Conservation (phyloP, 2,797 vertebrate genomes). For the Galaxias olidus region DNA sequence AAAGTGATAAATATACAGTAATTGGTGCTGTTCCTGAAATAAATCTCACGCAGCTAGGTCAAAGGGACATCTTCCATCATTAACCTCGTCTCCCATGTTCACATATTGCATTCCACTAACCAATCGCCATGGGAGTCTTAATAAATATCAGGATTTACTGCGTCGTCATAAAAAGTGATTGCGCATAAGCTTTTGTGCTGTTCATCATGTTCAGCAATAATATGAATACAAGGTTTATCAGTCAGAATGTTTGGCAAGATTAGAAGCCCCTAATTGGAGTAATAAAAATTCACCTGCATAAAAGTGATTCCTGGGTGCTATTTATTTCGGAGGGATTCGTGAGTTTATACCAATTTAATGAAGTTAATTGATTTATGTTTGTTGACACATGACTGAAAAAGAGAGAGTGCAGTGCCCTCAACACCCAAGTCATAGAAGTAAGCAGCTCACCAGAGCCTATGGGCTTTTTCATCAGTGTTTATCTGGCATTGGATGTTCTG, state of each 20-base stretch:
- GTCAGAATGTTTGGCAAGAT: slow-evolving; percentile 11
- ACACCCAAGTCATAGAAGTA: no score
- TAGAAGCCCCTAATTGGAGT: slow-evolving; percentile 37
- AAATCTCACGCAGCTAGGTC: background rate
- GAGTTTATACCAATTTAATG: background rate
- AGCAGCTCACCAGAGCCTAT: slow-evolving; percentile 72
- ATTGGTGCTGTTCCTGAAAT: no score
- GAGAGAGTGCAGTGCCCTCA: no score
- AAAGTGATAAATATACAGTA: no score
- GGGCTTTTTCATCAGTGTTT: slow-evolving; percentile 39
- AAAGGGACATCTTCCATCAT: background rate
- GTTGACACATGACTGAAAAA: no score
- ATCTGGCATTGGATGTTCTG: slow-evolving; percentile 58
- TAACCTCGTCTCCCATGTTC: slow-evolving; percentile 5
- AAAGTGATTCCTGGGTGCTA: slow-evolving; percentile 48
- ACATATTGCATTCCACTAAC: background rate
- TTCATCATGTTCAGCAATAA: slow-evolving; percentile 15
- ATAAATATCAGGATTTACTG: slow-evolving; percentile 27
- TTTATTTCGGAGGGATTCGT: slow-evolving; percentile 23
- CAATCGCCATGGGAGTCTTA: slow-evolving; percentile 14
- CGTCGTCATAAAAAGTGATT: slow-evolving; percentile 37
- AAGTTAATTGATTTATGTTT: no score
- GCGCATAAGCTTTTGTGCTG: slow-evolving; percentile 25
- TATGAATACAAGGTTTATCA: slow-evolving; percentile 34
- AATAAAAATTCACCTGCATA: slow-evolving; percentile 44